A percentile compares a stretch with the other conserved stretches of the same genome.
Evolutionary conservation across 1,140 invertebrate genomes (phyloP).

Genomic region (Leptinotarsa texana): DNA sequence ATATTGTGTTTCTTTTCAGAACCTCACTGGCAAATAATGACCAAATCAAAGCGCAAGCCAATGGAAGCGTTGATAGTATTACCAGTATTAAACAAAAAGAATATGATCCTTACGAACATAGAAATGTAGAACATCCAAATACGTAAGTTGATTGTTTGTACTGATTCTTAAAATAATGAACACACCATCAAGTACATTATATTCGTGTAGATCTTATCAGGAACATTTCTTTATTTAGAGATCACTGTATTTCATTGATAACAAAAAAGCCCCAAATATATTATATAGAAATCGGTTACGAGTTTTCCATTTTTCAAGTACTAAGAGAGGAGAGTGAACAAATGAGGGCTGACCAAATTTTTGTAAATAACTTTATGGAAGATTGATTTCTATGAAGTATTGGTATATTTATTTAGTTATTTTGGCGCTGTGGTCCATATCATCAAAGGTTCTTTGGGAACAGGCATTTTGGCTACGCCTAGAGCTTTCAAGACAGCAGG

Average conservation of each 20-base stretch:
- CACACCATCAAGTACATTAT: too few species aligned
- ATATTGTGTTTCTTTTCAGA: constrained; percentile 35
- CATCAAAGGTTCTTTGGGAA: constrained; percentile 82
- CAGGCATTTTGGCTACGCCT: constrained; percentile 87
- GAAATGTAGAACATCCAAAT: constrained; percentile 67
- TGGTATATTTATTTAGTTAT: constrained; percentile 59
- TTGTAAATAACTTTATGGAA: not conserved
- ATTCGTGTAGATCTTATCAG: not conserved
- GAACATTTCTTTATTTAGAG: not conserved
- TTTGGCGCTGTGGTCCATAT: constrained; percentile 74
- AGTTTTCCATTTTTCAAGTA: not conserved
- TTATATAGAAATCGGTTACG: not conserved
- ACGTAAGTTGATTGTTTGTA: constrained; percentile 58
- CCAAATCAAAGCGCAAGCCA: constrained; percentile 43
- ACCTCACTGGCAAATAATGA: constrained; percentile 49
- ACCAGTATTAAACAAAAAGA: constrained; percentile 48
- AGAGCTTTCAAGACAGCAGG: constrained; percentile 82
- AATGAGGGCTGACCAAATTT: too few species aligned
- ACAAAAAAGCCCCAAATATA: not conserved
- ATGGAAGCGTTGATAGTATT: constrained; percentile 45
- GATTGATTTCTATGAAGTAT: not conserved
- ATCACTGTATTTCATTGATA: too few species aligned
- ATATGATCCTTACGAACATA: constrained; percentile 71
- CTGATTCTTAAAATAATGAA: not conserved
- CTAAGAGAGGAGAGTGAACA: too few species aligned